phyloP scores from a whole-genome alignment of 2,113 vertebrate species.

The Brevimyrus niger region DNA sequence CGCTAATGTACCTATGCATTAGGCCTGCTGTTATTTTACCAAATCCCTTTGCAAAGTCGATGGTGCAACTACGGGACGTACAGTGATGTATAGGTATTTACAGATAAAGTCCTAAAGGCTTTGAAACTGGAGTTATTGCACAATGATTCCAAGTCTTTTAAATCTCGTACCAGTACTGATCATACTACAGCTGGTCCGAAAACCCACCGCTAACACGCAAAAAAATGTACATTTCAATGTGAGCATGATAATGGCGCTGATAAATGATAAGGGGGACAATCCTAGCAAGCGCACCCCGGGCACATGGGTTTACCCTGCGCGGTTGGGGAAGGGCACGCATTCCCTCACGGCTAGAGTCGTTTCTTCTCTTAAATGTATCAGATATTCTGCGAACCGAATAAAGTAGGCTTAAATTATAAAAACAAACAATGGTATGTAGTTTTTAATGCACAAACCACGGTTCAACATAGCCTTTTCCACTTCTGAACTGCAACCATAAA shows the following conservation, averaged over 20 bases:
- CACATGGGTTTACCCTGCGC: not conserved
- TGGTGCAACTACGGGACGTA: not conserved
- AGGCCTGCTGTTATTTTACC: not conserved
- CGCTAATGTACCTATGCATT: not conserved
- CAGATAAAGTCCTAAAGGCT: not conserved
- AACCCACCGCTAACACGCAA: not conserved
- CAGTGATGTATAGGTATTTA: not conserved
- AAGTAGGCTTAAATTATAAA: slow-evolving; percentile 47
- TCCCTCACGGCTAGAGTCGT: not conserved
- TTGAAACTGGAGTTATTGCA: not conserved
- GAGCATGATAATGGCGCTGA: not conserved
- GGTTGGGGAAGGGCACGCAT: not conserved
- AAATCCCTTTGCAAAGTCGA: not conserved
- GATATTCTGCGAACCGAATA: slow-evolving; percentile 31
- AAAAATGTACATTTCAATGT: not conserved
- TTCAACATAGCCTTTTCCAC: slow-evolving; percentile 52
- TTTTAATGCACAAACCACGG: slow-evolving; percentile 47
- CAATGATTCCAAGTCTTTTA: not conserved
- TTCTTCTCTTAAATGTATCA: slow-evolving; percentile 12
- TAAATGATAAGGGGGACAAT: not conserved
- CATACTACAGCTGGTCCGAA: not conserved
- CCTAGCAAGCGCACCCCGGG: not conserved
- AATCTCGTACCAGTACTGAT: not conserved
- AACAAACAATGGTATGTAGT: slow-evolving; percentile 53
- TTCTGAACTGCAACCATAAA: slow-evolving; percentile 56